phyloP scores from a whole-genome alignment of 2,113 vertebrate species.

The Merops nubicus region DNA sequence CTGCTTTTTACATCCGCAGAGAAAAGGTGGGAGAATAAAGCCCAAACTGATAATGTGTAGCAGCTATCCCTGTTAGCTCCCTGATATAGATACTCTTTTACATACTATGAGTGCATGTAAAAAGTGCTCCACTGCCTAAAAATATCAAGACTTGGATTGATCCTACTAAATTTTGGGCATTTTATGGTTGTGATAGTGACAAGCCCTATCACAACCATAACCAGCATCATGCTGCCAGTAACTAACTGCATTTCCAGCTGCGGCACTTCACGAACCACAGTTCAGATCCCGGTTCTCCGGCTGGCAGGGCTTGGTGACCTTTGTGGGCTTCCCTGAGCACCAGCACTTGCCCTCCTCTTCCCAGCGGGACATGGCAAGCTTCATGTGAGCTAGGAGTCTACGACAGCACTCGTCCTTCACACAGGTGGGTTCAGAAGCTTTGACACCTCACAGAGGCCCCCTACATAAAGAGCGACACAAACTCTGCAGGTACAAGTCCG shows the following conservation, averaged over 20 bases:
- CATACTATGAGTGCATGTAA: not conserved
- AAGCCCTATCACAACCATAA: not conserved
- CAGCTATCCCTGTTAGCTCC: not conserved
- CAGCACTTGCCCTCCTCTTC: accelerated
- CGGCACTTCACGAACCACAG: accelerated
- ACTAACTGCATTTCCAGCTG: not conserved
- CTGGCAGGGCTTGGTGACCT: accelerated
- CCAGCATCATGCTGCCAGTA: not conserved
- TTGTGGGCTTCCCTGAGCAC: accelerated
- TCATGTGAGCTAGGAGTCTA: accelerated
- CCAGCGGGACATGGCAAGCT: accelerated
- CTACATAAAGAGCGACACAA: accelerated
- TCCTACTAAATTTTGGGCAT: not conserved
- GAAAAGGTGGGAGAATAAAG: not conserved
- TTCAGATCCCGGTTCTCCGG: accelerated
- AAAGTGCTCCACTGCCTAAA: not conserved
- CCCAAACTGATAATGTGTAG: not conserved
- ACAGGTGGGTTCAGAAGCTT: accelerated
- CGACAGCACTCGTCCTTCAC: accelerated
- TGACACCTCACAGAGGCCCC: not conserved
- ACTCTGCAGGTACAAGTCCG: accelerated
- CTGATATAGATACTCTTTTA: not conserved
- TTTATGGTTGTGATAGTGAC: too few relatives aligned
- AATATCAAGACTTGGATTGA: not conserved
- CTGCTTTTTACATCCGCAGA: not conserved